Evolutionary conservation across 2,797 vertebrate species (phyloP), one percentile per base, ranked within the genome.

Genomic region (Clarias pachynema): DNA sequence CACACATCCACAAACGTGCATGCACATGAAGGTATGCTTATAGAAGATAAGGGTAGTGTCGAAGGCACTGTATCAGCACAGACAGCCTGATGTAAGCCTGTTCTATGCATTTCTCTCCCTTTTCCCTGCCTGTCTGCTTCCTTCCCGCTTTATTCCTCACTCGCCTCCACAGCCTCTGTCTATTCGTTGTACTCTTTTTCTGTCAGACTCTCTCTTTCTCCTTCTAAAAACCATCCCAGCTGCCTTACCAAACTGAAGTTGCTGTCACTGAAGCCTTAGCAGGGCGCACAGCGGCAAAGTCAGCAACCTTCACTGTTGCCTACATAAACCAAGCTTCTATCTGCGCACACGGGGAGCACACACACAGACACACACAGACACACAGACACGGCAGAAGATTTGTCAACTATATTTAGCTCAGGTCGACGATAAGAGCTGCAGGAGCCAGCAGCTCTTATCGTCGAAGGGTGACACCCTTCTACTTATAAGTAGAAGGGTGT

Each of bases 341-440:
- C 86, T 88, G 63, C 74, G 70, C 29, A 49, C 15, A 63, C 82
- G 78, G 75, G 79, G 81, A 69, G 70, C 83, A 65, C 79, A 40
- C 74, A 59, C 34, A 34, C 26, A 34, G 10, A 60, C 37, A 37
- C 37, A 37, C 34, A 34, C 59, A 62, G 22, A 62, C 59, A 62
- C 59, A 62, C 59, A 62, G 4, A 18, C 49, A 57, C 31, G 12
- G 0, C 60, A 57, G 53, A 65, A 82, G 79, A 88, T 86, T 84
- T 88, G 83, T 86, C 86, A 84, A 82, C 72, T 84, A 86, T 88
- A 90, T 90, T 88, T 86, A 87, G 85, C 86, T 34, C 78, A 37
- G 79, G 37, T 65, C 84, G 84, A 83, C 84, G 87, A 89, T 88
- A 85, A 82, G 81, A 87, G 83, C 82, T 37, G 68, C 75, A 73